These are phyloP conservation scores for Heliopora coerulea DNA, from an alignment of 92 coral and sea anemone species.

Conservation along the genomic window DNA sequence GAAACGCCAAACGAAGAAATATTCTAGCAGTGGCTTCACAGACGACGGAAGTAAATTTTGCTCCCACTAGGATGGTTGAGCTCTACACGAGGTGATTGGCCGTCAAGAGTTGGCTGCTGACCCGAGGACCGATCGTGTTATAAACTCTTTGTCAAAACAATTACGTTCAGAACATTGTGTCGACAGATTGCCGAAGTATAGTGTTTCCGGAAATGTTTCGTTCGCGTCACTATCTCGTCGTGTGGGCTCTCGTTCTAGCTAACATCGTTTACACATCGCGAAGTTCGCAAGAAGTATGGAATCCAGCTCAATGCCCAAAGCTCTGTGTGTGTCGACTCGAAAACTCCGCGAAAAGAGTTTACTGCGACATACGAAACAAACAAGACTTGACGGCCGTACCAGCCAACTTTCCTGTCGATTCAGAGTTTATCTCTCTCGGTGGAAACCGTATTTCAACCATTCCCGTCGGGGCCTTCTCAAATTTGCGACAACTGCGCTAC, in stretches of 20 bases:
- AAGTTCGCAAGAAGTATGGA: slow-evolving; percentile 1
- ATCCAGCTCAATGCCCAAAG: slow-evolving; percentile 6
- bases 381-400: slow-evolving; percentile 63
- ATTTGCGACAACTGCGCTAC: slow-evolving; percentile 63
- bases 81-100: neutral
- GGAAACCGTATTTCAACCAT: slow-evolving; percentile 68
- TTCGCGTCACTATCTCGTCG: neutral
- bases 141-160: slow-evolving; percentile 10
- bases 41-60: neutral
- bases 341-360: slow-evolving; percentile 29
- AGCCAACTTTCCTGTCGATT: slow-evolving; percentile 59
- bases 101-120: neutral
- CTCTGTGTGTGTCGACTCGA: slow-evolving; percentile 17
- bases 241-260: slow-evolving; percentile 7
- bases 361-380: slow-evolving; percentile 38
- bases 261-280: neutral
- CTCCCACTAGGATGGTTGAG: neutral
- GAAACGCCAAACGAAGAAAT: too few relatives aligned
- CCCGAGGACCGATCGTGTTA: neutral
- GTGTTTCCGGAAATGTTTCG: slow-evolving; percentile 10
- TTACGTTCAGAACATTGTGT: neutral
- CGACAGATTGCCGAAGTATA: neutral
- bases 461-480: slow-evolving; percentile 60
- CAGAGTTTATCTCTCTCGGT: slow-evolving; percentile 63
- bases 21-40: too few relatives aligned